Evolutionary conservation across 1,140 invertebrate genomes (phyloP).

Genomic region (Drosophila jambulina): DNA sequence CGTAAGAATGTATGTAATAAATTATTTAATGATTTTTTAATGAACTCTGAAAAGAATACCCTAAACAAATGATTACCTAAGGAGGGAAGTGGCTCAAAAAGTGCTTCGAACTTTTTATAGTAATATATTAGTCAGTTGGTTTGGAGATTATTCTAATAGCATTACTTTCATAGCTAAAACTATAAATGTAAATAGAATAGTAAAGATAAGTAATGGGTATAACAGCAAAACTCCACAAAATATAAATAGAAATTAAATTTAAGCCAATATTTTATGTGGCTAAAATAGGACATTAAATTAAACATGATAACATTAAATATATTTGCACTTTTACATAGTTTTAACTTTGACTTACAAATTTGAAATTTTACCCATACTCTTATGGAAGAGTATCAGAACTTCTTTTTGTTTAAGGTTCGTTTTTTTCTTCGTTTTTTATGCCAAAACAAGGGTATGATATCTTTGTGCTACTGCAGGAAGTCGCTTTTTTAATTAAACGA

Average conservation of each 20-base stretch:
- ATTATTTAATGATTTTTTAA: not conserved
- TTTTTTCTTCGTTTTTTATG: not conserved
- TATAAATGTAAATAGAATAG: not conserved
- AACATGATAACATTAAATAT: too few relatives aligned
- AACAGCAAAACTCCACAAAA: not conserved
- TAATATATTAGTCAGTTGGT: not conserved
- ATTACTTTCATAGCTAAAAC: not conserved
- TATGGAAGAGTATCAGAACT: not conserved
- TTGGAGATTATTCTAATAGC: not conserved
- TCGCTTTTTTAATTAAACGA: conserved; percentile 17
- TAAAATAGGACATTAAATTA: not conserved
- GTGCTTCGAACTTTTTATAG: not conserved
- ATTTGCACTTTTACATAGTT: too few relatives aligned
- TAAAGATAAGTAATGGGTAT: not conserved
- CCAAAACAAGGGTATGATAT: not conserved
- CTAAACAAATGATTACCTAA: not conserved
- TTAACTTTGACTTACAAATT: not conserved
- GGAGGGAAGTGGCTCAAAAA: not conserved
- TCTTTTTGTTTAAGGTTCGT: too few relatives aligned
- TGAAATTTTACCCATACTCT: not conserved
- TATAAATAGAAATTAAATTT: not conserved
- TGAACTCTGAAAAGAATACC: not conserved
- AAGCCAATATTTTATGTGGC: not conserved
- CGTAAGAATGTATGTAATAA: not conserved
- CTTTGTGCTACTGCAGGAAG: conserved; percentile 15